A percentile compares a stretch with the other conserved stretches of the same genome.
phyloP scores from a whole-genome alignment of 2,888 invertebrate genomes.

The Brachyptera risi region DNA sequence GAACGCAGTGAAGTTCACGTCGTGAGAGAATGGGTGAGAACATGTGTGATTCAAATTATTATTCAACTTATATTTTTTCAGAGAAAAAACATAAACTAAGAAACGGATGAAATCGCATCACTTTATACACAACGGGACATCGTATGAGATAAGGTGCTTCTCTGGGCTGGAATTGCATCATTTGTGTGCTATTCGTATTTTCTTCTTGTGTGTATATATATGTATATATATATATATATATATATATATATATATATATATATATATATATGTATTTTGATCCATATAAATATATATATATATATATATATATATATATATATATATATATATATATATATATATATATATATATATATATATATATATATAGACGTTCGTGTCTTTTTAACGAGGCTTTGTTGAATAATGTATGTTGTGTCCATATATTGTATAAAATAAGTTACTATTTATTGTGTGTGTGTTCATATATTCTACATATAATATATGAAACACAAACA shows the following conservation, averaged over 20 bases:
- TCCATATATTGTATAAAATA: not conserved
- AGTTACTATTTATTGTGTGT: slow-evolving; percentile 1
- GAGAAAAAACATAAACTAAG: no score
- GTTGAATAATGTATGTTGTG: not conserved
- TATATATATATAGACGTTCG: not conserved
- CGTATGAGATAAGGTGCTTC: no score
- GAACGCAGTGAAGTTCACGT: no score
- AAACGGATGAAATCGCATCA: no score
- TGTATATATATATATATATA: not conserved
- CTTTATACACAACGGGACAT: no score
- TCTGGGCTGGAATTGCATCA: no score
- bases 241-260: slow-evolving; percentile 11
- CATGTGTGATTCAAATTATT: no score
- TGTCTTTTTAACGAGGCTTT: not conserved
- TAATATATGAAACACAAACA: no score
- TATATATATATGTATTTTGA: slow-evolving; percentile 9
- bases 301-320: not conserved
- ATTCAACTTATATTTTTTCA: no score
- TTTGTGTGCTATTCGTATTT: no score
- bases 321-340: slow-evolving; percentile 11
- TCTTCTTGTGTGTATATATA: not conserved
- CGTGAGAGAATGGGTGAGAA: no score
- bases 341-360: slow-evolving; percentile 11
- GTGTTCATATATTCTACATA: no score
- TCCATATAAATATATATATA: not conserved